Conservation (phyloP, 2,113 vertebrate genomes). For the Morone saxatilis region DNA sequence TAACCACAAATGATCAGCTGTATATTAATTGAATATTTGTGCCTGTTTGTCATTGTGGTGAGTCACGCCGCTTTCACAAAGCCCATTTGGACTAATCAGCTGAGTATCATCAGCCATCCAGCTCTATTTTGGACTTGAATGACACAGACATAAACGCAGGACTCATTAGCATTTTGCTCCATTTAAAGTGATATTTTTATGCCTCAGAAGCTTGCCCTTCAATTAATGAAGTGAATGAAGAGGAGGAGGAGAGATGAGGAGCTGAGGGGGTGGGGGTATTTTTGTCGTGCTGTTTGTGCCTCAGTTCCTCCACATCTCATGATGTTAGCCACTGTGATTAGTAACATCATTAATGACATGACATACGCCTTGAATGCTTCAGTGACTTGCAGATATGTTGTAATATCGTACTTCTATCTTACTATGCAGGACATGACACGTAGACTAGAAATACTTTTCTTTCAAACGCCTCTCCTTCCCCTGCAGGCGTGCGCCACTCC, state of each 20-base stretch:
- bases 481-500: constrained; percentile 94
- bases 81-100: not conserved
- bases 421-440: not conserved
- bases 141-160: constrained; percentile 53
- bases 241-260: constrained; percentile 39
- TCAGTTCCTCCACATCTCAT: constrained; percentile 51
- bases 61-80: not conserved
- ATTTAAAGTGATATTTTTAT: constrained; percentile 73
- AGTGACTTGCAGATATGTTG: not conserved
- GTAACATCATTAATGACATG: not conserved
- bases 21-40: not conserved
- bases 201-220: constrained; percentile 67
- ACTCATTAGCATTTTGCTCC: constrained; percentile 70
- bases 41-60: not conserved
- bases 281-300: constrained; percentile 50
- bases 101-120: constrained; percentile 33
- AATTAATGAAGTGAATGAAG: constrained; percentile 68
- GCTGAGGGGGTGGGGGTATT: constrained; percentile 35
- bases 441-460: constrained; percentile 17
- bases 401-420: not conserved
- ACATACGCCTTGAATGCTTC: constrained; percentile 1
- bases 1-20: not conserved
- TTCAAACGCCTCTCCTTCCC: not conserved
- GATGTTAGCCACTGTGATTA: constrained; percentile 31
- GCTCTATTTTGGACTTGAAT: constrained; percentile 58